A percentile compares a stretch with the other conserved stretches of the same genome.
Conservation (phyloP, 1,140 invertebrate species). For the Drosophila oshimai region DNA sequence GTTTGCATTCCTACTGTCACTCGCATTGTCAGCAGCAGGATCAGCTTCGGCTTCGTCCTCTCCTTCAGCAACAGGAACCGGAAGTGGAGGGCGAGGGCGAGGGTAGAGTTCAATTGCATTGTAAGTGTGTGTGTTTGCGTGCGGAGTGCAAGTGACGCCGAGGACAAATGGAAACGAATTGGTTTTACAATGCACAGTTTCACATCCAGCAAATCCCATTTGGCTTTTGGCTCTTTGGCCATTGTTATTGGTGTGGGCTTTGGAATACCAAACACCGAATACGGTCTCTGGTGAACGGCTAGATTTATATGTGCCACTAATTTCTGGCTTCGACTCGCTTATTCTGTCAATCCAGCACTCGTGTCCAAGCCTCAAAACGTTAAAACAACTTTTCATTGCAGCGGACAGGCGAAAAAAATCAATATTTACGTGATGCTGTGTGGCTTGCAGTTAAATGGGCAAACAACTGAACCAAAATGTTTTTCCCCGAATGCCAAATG, state of each 20-base stretch:
- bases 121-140: background rate
- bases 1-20: slow-evolving; percentile 58
- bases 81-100: slow-evolving; percentile 21
- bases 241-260: slow-evolving; percentile 1
- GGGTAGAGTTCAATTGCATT: slow-evolving; percentile 56
- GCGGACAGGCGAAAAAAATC: slow-evolving; percentile 41
- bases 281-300: slow-evolving; percentile 1
- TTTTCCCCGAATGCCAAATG: slow-evolving; percentile 4
- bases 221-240: slow-evolving; percentile 21
- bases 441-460: slow-evolving; percentile 59
- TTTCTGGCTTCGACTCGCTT: slow-evolving; percentile 20
- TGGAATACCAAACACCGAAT: too few species aligned
- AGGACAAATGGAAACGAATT: slow-evolving; percentile 67
- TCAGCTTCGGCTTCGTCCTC: background rate
- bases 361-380: slow-evolving; percentile 13
- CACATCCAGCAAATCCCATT: slow-evolving; percentile 50
- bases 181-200: slow-evolving; percentile 57
- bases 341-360: slow-evolving; percentile 9
- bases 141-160: slow-evolving; percentile 37
- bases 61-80: slow-evolving; percentile 14
- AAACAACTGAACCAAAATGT: slow-evolving; percentile 51
- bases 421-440: slow-evolving; percentile 58
- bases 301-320: slow-evolving; percentile 34
- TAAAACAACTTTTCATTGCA: slow-evolving; percentile 32
- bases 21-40: slow-evolving; percentile 64